Evolutionary conservation across 1,140 invertebrate species (phyloP).

Genomic region (Pemphigus obesinymphae): DNA sequence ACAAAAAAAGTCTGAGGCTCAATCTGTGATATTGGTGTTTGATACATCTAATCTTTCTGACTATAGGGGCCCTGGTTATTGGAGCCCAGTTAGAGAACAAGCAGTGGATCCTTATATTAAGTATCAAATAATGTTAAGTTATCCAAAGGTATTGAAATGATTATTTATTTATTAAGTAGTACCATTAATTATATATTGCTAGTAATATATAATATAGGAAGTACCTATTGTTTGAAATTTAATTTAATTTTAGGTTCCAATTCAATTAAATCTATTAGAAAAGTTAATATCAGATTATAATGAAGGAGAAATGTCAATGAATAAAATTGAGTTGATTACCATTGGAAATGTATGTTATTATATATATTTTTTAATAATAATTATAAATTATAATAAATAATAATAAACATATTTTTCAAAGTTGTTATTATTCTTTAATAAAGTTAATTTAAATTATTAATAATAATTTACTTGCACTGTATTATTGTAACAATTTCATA

Average conservation of each 20-base stretch:
- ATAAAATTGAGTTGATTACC: neutral
- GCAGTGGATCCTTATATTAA: neutral
- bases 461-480: too few species aligned
- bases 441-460: too few species aligned
- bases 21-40: conserved; percentile 7
- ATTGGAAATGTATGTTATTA: neutral
- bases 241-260: neutral
- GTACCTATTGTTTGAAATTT: neutral
- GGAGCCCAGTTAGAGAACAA: neutral
- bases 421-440: too few species aligned
- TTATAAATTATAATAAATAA: neutral
- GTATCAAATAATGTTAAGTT: conserved; percentile 20
- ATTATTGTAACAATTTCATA: neutral
- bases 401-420: neutral
- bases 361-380: neutral
- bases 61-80: neutral
- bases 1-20: conserved; percentile 15
- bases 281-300: neutral
- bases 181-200: neutral
- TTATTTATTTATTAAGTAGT: neutral
- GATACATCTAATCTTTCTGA: neutral
- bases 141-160: neutral
- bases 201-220: too few species aligned
- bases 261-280: neutral
- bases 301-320: neutral